Evolutionary conservation across 2,888 invertebrate genomes (phyloP).

Genomic region (Oscheius sp.): DNA sequence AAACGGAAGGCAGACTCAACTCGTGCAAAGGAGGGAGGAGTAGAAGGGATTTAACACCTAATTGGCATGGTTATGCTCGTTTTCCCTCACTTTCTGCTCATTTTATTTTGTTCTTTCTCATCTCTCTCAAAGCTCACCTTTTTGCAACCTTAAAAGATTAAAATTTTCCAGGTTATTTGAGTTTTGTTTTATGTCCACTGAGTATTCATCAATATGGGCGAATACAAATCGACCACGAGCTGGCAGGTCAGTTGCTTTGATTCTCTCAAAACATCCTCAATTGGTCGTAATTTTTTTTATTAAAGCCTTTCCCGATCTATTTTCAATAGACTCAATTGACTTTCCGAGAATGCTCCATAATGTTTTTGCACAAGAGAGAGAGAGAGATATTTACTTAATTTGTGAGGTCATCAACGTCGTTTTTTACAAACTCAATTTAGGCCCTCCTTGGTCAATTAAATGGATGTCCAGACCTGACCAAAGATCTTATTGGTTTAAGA

Average conservation of each 20-base stretch:
- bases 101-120: neutral
- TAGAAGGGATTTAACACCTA: neutral
- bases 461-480: too few relatives aligned
- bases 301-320: neutral
- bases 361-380: too few relatives aligned
- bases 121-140: neutral
- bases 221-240: slow-evolving; percentile 20
- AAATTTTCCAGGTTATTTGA: neutral
- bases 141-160: neutral
- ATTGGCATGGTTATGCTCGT: slow-evolving; percentile 19
- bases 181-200: slow-evolving; percentile 13
- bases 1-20: too few relatives aligned
- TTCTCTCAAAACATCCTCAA: neutral
- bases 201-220: slow-evolving; percentile 15
- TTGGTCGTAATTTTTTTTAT: neutral
- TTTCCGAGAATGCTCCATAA: too few relatives aligned
- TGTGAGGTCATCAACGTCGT: too few relatives aligned
- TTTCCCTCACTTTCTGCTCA: neutral
- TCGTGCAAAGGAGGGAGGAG: too few relatives aligned
- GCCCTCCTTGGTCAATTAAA: too few relatives aligned
- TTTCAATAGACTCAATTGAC: too few relatives aligned
- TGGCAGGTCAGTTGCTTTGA: slow-evolving; percentile 11
- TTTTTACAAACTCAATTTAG: too few relatives aligned
- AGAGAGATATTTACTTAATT: too few relatives aligned
- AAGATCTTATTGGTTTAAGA: too few relatives aligned